Base-by-base conservation (phyloP, 1,140 invertebrate species). In the Bombus fervidus region DNA sequence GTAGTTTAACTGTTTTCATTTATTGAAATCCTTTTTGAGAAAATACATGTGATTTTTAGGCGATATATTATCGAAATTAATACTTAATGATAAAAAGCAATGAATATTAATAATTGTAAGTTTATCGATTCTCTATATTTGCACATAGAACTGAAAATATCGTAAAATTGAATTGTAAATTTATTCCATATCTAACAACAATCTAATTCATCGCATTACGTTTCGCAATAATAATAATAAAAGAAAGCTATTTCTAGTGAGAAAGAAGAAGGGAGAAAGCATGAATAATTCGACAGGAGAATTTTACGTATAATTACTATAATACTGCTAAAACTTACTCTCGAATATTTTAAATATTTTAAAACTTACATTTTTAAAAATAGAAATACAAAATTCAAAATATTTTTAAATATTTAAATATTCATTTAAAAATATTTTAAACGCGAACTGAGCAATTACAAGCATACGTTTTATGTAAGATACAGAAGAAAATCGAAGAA, bases 1-100 rank as follows among this genome's bases (percentile, higher is more conserved):
- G 47, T 53, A 53, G 47, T 53, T 53, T 8, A 5, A 22, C 57
- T 34, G 64, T 69, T 34, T 37, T 25, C 62, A 34, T 28, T 77
- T 28, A 22, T 64, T 78, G 34, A 66, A 64, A 41, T 43, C 64
- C 59, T 13, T n/a, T 62, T 88, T 34, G 66, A 37, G 66, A 25
- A 37, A 37, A 37, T 62, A 1, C 3, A 13, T 1, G 12, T 28
- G 59, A 62, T 13, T 13, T 62, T 62, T 62, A 13, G 12, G 12
- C 1, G 4, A n/a, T 13, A 13, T 12, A 13, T 22, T 53, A 22
- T 6, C 47, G 18, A 53, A 22, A 22, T 53, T 53, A 53, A 6
- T 8, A 22, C 18, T 53, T 22, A 53, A 22, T 22, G 18, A 53
- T 53, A 22, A 22, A 47, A 53, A 53, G 0, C 15, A 47, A 5